These are phyloP conservation scores for Poeciliopsis turrubarensis DNA, from an alignment of 2,113 vertebrate genomes.

Conservation along the genomic window DNA sequence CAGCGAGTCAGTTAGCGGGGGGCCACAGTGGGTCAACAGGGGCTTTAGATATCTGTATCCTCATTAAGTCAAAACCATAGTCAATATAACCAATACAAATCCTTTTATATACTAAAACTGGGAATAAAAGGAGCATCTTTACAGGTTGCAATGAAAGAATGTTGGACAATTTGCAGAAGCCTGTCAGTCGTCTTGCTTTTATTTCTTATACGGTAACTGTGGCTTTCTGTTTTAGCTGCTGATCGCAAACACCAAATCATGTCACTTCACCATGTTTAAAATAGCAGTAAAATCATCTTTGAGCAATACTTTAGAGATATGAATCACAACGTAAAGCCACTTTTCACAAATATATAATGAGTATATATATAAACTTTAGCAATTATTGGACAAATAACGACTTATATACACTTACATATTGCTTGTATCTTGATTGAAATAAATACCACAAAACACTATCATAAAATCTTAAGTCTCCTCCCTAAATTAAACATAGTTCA, in stretches of 20 bases:
- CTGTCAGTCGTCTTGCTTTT: neutral
- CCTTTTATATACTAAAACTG: neutral
- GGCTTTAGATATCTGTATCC: constrained; percentile 83
- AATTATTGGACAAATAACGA: neutral
- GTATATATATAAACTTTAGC: neutral
- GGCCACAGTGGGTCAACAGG: constrained; percentile 83
- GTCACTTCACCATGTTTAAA: neutral
- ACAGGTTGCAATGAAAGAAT: neutral
- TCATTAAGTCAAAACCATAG: constrained; percentile 61
- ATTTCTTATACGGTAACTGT: neutral
- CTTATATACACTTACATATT: too few relatives aligned
- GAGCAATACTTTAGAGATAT: neutral
- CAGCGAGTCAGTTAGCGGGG: constrained; percentile 82
- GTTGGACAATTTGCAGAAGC: neutral
- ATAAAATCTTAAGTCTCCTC: too few relatives aligned
- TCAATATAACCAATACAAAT: neutral
- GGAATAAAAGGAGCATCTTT: neutral
- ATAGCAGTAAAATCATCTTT: neutral
- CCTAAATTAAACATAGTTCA: too few relatives aligned
- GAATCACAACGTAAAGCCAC: neutral
- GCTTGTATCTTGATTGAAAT: too few relatives aligned
- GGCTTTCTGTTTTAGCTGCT: constrained; percentile 1
- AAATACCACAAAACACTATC: too few relatives aligned
- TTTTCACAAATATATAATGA: neutral
- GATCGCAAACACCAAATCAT: neutral